Evolutionary conservation across 2,113 vertebrate genomes (phyloP).

Genomic region (Ailurus styani): DNA sequence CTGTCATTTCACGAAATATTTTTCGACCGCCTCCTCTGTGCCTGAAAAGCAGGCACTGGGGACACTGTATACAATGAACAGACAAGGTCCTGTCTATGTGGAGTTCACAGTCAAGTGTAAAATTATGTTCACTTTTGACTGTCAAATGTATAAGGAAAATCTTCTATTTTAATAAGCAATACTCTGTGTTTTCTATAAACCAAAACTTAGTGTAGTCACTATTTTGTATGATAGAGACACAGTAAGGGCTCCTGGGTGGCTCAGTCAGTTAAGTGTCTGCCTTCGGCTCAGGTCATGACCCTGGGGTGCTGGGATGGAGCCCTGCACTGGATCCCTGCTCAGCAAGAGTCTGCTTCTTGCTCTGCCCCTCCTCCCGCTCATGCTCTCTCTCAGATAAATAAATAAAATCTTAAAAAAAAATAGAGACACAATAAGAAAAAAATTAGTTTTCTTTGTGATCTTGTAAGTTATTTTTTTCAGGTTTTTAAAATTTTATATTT

Average conservation of each 20-base stretch:
- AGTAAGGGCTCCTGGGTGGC: no score
- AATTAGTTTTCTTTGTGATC: neutral
- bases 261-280: no score
- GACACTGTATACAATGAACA: no score
- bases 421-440: neutral
- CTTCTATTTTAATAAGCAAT: neutral
- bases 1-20: neutral
- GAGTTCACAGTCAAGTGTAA: neutral
- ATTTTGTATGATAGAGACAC: neutral
- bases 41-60: neutral
- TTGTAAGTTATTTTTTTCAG: neutral
- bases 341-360: no score
- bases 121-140: neutral
- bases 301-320: no score
- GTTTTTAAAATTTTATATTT: neutral
- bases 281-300: no score
- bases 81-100: rapidly evolving
- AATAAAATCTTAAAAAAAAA: neutral
- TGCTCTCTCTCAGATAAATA: neutral
- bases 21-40: neutral
- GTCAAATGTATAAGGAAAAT: neutral
- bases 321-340: no score
- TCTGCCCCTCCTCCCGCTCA: no score
- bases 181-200: neutral
- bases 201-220: neutral